phyloP scores from a whole-genome alignment of 2,888 invertebrate species.

The Hermodice carunculata region DNA sequence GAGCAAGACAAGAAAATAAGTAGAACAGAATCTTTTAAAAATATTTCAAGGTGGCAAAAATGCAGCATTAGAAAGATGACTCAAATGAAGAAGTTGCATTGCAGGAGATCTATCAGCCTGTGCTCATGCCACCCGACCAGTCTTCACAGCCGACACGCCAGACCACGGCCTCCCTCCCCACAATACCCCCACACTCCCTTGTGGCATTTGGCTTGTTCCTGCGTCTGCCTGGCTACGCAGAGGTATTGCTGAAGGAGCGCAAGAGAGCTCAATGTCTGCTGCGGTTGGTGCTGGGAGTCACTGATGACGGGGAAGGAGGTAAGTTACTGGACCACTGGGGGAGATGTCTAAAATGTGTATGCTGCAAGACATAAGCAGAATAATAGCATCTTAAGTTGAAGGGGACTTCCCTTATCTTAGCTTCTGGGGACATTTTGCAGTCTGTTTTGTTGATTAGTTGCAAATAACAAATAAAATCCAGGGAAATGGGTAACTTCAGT shows the following conservation, averaged over 20 bases:
- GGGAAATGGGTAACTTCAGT: no score
- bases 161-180: conserved; percentile 20
- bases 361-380: not conserved
- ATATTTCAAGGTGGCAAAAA: no score
- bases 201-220: conserved; percentile 91
- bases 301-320: conserved; percentile 93
- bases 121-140: conserved; percentile 30
- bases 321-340: no score
- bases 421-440: not conserved
- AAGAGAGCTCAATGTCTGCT: conserved; percentile 86
- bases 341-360: no score
- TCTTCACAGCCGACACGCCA: conserved; percentile 18
- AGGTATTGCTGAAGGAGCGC: conserved; percentile 86
- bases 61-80: no score
- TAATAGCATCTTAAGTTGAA: not conserved
- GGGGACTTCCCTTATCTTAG: not conserved
- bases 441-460: not conserved
- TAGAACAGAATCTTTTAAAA: no score
- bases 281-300: conserved; percentile 88
- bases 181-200: conserved; percentile 85
- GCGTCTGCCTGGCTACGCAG: conserved; percentile 90
- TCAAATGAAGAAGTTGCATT: no score
- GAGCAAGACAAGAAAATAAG: no score
- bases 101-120: conserved; percentile 35
- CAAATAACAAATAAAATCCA: no score